Conservation (phyloP, 2,888 invertebrate genomes). For the Protonemura montana region DNA sequence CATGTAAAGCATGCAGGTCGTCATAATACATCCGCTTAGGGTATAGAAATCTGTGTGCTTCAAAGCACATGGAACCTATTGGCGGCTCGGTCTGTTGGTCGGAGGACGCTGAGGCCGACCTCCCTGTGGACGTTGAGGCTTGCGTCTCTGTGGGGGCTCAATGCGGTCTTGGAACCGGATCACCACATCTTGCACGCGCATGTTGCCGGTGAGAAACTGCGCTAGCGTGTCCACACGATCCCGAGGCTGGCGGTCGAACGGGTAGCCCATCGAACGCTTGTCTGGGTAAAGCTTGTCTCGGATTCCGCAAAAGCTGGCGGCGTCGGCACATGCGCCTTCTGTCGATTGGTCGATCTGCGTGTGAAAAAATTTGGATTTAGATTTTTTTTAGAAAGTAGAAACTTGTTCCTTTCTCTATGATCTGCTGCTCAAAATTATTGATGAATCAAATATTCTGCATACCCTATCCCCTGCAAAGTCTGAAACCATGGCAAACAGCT, state of each 20-base stretch:
- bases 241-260: slow-evolving; percentile 75
- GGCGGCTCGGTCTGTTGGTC: no score
- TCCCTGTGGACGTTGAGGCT: slow-evolving; percentile 16
- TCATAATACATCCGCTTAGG: no score
- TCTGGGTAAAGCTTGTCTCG: slow-evolving; percentile 82
- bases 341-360: slow-evolving; percentile 48
- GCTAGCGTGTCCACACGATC: slow-evolving; percentile 65
- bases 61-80: no score
- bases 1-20: no score
- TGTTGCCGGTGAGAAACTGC: slow-evolving; percentile 79
- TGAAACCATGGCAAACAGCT: slow-evolving; percentile 57
- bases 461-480: slow-evolving; percentile 55
- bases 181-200: slow-evolving; percentile 70
- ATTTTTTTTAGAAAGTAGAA: neutral
- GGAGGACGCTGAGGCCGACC: neutral
- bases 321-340: slow-evolving; percentile 47
- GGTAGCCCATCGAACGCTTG: slow-evolving; percentile 83
- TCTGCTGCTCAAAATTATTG: no score
- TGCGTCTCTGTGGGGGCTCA: slow-evolving; percentile 26
- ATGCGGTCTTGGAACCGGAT: slow-evolving; percentile 66
- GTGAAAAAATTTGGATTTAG: no score
- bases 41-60: no score
- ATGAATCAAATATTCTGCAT: no score
- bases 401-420: no score
- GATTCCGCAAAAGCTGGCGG: slow-evolving; percentile 56